Percentiles rank a stretch among this genome's conserved stretches.
Evolutionary conservation across 2,797 vertebrate species (phyloP).

Genomic region (Micrastur ruficollis): DNA sequence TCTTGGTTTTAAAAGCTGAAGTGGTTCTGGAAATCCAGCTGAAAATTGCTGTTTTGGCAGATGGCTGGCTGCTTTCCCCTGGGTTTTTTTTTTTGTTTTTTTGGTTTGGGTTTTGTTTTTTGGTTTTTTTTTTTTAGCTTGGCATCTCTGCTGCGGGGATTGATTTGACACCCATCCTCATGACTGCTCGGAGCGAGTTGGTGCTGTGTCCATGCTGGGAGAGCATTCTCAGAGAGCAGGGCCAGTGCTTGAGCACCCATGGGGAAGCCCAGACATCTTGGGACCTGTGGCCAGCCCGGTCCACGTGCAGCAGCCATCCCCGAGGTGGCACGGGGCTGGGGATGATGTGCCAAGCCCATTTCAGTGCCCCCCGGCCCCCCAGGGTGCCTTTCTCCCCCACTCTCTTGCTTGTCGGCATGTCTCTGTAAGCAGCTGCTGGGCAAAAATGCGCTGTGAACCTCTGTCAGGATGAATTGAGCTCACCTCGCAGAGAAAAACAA

Average conservation of each 20-base stretch:
- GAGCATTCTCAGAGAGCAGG: background rate
- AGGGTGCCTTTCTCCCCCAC: background rate
- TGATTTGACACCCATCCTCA: background rate
- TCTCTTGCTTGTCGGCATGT: accelerated
- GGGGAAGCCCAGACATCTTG: background rate
- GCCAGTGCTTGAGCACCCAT: background rate
- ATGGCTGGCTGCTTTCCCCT: background rate
- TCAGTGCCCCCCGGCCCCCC: background rate
- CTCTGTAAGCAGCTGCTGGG: background rate
- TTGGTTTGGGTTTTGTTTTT: too few species aligned
- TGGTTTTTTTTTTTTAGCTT: background rate
- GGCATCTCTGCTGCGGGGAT: background rate
- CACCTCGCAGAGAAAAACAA: background rate
- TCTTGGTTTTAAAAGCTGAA: slow-evolving; percentile 6
- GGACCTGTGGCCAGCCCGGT: background rate
- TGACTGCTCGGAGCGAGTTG: accelerated
- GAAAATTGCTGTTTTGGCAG: background rate
- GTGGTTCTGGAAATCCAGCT: slow-evolving; percentile 30
- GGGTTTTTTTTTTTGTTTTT: background rate
- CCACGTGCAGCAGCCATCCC: background rate
- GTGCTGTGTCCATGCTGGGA: background rate
- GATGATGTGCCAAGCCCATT: accelerated
- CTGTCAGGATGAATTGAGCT: slow-evolving; percentile 24
- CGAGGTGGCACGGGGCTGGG: accelerated
- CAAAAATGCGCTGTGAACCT: background rate